Base-by-base conservation (phyloP, 2,113 vertebrate genomes). In the Oreochromis tanganicae region DNA sequence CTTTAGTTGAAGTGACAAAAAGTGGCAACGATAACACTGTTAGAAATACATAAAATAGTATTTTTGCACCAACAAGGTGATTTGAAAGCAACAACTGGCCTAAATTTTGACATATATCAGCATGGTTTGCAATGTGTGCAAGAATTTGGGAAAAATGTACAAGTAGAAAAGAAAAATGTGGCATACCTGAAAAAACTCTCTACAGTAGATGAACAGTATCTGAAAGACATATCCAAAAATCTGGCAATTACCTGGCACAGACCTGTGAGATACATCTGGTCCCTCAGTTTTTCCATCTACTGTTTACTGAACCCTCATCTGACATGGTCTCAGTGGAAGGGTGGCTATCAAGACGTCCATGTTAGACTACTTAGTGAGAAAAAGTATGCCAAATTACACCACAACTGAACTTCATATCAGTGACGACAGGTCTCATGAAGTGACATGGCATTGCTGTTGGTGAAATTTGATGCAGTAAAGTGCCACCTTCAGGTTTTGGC, bases 81-180 rank as follows among this genome's bases (percentile, higher is more conserved):
- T 66, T 12, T 38, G 9, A 36, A 66, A 66, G 34, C 9, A 38
- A 13, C 32, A 36, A 5, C 34, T 66, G 9, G 59, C 9, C 16
- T 34, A 34, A 6, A 63, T 59, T 1, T 0, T 17, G 59, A 36
- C 9, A 0, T 3, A 38, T 66, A 6, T 13, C 34, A 12, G 61
- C 32, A 7, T 4, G 3, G 9, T 63, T 27, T 9, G 13, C 7
- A 29, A 9, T 12, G 21, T 56, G 55, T 8, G 0, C n/a, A 55
- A 21, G 54, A 27, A 0, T 3, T 16, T 32, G 14, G 0, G 56
- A 0, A 32, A 59, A 59, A 29, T 59, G 27, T 9, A 59, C 56
- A 32, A 59, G 27, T 17, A 16, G 7, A 59, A 32, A 59, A 32
- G 21, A 59, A 59, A 59, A 29, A 59, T 9, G 4, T 59, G 27